These are phyloP conservation scores for Pitta sordida DNA, from an alignment of 2,113 vertebrate species.

Conservation along the genomic window DNA sequence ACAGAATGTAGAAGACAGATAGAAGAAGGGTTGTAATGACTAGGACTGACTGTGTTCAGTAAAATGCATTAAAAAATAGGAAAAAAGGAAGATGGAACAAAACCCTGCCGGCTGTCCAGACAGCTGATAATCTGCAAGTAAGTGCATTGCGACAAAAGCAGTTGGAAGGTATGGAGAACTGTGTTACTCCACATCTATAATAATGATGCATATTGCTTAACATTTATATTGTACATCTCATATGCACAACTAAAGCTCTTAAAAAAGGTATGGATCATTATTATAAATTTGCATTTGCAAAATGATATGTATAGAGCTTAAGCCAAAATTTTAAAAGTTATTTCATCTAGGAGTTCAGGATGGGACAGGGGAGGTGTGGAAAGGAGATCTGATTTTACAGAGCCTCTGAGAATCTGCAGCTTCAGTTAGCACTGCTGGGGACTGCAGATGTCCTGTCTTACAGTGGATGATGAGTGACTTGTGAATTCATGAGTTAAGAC, in stretches of 20 bases:
- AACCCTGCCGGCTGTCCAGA: neutral
- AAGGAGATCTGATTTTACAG: neutral
- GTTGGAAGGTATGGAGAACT: neutral
- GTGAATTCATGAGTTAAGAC: neutral
- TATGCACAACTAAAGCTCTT: neutral
- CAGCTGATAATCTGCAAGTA: neutral
- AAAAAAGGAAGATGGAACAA: neutral
- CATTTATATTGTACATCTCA: neutral
- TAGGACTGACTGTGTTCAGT: neutral
- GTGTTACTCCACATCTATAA: neutral
- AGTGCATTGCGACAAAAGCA: neutral
- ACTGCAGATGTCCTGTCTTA: neutral
- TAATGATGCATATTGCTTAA: neutral
- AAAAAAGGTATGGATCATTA: slow-evolving; percentile 15
- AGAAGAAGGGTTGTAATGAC: neutral
- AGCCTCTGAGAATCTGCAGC: neutral
- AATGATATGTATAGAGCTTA: neutral
- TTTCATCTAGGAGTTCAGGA: neutral
- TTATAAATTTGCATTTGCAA: slow-evolving; percentile 8
- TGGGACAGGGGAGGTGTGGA: neutral
- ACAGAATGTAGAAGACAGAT: neutral
- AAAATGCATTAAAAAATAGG: neutral
- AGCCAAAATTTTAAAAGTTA: slow-evolving; percentile 14
- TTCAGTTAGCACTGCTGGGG: neutral
- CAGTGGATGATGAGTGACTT: neutral